Base-by-base conservation (phyloP, 2,888 invertebrate genomes). In the Pristionchus maxplancki region DNA sequence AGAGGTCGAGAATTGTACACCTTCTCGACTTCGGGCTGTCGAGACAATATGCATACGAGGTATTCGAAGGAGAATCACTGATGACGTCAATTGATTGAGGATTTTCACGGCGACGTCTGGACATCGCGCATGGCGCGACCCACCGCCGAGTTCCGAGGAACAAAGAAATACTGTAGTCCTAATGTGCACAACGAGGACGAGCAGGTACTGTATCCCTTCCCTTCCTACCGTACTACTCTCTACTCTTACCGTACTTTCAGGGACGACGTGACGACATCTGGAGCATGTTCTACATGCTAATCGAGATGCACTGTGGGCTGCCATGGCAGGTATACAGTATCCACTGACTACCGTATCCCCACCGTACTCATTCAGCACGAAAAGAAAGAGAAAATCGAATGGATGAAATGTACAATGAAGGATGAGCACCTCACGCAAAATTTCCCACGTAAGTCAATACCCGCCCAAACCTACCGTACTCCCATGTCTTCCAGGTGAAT, bases 301-400 rank as follows among this genome's bases (percentile, higher is more conserved):
- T 93, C 88, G 93, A 92, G 88, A 82, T 98, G 97, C 95, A 97
- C 97, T 93, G 92, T 78, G 93, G 92, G 0, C 91, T 93, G 28
- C 93, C 93, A 58, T 93, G 93, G 93, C 93, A 93, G 85, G 85
- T 85, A 15, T 53, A 40, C 17, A 11, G 34, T 81, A 34, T 15
- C 37, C 17, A 13, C 15, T 17, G 81, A 64, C 24, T 64, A 24
- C 28, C 64, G 20, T 24, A 74, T 37, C 24, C 50, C 8, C 31
- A 67, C 34, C 8, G 34, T 67, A 67, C 28, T 31, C 50, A 48
- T 31, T 31, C 44, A 85, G 88, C 88, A 83, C 20, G 89, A 87
- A n/a, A 87, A 88, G 71, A 90, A 91, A n/a, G 90, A 87, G 17
- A 89, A 88, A 62, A 90, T 91, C 62, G 91, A 90, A 74, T 82